These are phyloP conservation scores for Drosophila hamatofila DNA, from an alignment of 2,888 invertebrate species.

Conservation along the genomic window DNA sequence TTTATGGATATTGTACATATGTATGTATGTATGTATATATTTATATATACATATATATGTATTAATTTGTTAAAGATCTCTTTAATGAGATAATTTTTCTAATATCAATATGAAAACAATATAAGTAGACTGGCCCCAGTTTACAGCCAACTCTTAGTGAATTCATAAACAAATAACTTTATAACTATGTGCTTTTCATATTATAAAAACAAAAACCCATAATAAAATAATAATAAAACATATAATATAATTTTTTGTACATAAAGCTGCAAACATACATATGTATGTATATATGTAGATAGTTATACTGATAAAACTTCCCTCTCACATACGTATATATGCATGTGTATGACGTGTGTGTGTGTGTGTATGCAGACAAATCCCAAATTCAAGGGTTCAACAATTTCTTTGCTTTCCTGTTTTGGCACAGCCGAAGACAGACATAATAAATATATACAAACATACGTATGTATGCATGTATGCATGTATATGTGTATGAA, in stretches of 20 bases:
- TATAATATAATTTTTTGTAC: background rate
- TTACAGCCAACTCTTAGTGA: too few species aligned
- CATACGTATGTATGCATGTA: background rate
- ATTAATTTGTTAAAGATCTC: too few species aligned
- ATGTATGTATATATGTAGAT: background rate
- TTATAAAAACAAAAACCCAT: too few species aligned
- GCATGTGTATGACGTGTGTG: background rate
- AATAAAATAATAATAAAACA: background rate
- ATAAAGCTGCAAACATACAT: background rate
- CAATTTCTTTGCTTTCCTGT: slow-evolving; percentile 69
- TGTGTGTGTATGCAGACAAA: slow-evolving; percentile 27
- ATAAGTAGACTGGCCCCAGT: too few species aligned
- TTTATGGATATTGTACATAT: too few species aligned
- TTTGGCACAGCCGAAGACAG: slow-evolving; percentile 50
- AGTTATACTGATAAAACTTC: background rate
- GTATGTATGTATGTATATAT: too few species aligned
- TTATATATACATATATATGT: too few species aligned
- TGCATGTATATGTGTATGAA: background rate
- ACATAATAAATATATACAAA: slow-evolving; percentile 28
- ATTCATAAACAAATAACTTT: too few species aligned
- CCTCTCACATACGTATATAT: background rate
- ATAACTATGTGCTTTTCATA: background rate
- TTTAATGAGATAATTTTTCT: too few species aligned
- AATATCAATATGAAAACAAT: too few species aligned
- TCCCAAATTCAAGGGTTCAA: slow-evolving; percentile 59